Base-by-base conservation (phyloP, 1,140 invertebrate genomes). In the Danaus plexippus region DNA sequence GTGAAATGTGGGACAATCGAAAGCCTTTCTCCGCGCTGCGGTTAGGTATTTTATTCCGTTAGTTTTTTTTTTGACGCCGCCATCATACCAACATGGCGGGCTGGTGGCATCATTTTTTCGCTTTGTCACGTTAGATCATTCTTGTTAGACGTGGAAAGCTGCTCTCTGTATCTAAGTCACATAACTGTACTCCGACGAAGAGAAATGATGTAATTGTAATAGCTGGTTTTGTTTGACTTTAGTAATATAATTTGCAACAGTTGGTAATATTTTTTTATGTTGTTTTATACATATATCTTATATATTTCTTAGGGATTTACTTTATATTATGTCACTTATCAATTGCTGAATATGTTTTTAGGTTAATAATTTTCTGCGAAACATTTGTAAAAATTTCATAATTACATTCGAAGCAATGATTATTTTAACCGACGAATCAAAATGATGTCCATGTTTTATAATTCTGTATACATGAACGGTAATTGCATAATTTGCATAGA, bases 111-210 rank as follows among this genome's bases (percentile, higher is more conserved):
- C 73, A 79, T 85, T 87, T 87, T 83, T 84, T 84, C 75, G 80
- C 81, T 82, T 79, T 77, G 84, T 87, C 84, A 85, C 80, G 84
- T 87, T 87, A 87, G 84, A 87, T 87, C 84, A 87, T 85, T 87
- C 84, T 85, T 78, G 80, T 86, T 84, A 84, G 77, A 79, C 65
- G 71, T 86, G 71, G 81, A 87, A 87, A 87, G 84, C 80, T 75
- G 78, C 64, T 73, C 74, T 79, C 75, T 76, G 74, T 71, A 80
- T 73, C 73, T 72, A 66, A 82, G 73, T 71, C 77, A 75, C 77
- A 80, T 87, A 87, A 87, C 81, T 80, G 84, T 87, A 79, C 58
- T 64, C 63, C 61, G 59, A 63, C 54, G 43, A 60, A 67, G 70
- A 71, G 70, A 75, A 77, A 73, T 87, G 73, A 87, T 75, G 80